Evolutionary conservation across 2,797 vertebrate genomes (phyloP).

Genomic region (Onychomys arenicola): DNA sequence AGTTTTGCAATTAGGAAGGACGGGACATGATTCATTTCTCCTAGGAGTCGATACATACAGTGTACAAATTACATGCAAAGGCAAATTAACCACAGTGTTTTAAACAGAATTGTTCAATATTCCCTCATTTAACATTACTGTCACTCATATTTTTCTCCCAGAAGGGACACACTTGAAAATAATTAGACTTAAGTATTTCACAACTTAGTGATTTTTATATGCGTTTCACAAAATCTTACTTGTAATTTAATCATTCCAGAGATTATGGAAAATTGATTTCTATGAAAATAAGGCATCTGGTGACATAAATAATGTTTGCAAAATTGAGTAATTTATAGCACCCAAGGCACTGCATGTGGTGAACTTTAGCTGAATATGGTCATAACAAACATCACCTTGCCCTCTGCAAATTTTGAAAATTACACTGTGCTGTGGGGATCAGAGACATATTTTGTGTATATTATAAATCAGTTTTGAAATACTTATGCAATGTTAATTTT

Average conservation of each 20-base stretch:
- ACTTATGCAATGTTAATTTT: constrained; percentile 47
- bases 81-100: constrained; percentile 16
- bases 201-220: neutral
- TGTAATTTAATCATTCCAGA: constrained; percentile 60
- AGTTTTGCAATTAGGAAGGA: constrained; percentile 70
- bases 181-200: constrained; percentile 61
- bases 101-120: constrained; percentile 41
- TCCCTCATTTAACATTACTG: constrained; percentile 31
- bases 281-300: constrained; percentile 72
- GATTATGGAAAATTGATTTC: constrained; percentile 72
- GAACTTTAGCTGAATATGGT: constrained; percentile 63
- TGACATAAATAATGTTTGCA: constrained; percentile 47
- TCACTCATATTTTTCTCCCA: constrained; percentile 22
- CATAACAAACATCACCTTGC: neutral
- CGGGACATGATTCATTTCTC: neutral
- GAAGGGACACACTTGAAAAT: neutral
- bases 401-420: neutral
- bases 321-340: constrained; percentile 62
- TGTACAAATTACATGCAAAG: neutral
- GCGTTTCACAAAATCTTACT: neutral
- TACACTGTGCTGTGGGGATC: neutral
- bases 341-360: neutral
- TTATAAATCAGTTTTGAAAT: constrained; percentile 53
- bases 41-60: constrained; percentile 49
- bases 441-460: neutral